Evolutionary conservation across 2,113 vertebrate species (phyloP), one percentile per base, ranked within the genome.

Genomic region (Pelmatolapia mariae): DNA sequence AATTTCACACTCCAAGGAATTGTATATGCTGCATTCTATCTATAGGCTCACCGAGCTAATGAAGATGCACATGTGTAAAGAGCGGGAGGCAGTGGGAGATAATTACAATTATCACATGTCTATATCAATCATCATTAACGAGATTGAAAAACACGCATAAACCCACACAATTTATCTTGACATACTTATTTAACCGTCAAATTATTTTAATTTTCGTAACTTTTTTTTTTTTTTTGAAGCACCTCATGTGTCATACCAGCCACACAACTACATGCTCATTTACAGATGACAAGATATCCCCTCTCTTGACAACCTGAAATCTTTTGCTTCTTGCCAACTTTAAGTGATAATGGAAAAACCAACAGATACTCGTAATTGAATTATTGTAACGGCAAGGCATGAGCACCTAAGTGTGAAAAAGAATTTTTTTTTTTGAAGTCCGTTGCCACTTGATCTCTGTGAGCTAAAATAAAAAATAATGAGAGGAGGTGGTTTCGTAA

Each of bases 401-500:
- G 89, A 89, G 86, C 86, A 87, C 86, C 85, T 91, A 87, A 85
- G 94, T 95, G 95, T 95, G 95, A 94, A 95, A 92, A 54, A 89
- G 91, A 79, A 10, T 7, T 0, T 0, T 1, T 29, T 13, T 47
- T 78, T 85, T 63, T 80, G 59, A 91, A 94, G 83, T 90, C 83
- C 57, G 26, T 79, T 73, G 76, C 88, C 68, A 59, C 63, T 87
- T 90, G 91, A 94, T 92, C 88, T 88, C 29, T 7, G 59, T 57
- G 92, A 89, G 92, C 86, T 95, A 94, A 94, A 96, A 94, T 89
- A 93, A 96, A 93, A 94, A 91, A 91, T 93, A 92, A 93, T 94
- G 89, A 95, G 93, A 88, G 26, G 33, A 90, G 87, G 89, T 88
- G 91, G 45, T 78, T 93, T 87, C 50, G 45, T 87, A 92, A 95